Evolutionary conservation across 2,113 vertebrate species (phyloP).

Genomic region (Nansenia antarctica): DNA sequence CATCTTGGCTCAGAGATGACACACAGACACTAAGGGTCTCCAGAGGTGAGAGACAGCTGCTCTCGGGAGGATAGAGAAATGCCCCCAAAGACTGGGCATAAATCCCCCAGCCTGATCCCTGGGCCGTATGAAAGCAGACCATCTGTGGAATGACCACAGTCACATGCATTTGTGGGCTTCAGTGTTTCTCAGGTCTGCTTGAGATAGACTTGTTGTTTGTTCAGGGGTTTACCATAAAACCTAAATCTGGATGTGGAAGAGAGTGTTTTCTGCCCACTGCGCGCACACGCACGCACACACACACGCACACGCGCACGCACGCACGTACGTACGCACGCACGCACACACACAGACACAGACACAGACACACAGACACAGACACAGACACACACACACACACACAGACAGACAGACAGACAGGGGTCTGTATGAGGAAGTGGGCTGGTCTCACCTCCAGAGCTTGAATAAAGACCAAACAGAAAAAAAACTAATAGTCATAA

Average conservation of each 20-base stretch:
- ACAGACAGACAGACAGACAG: constrained; percentile 5
- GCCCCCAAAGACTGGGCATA: constrained; percentile 40
- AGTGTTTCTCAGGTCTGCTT: no score
- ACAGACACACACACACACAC: constrained; percentile 21
- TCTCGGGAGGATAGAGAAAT: constrained; percentile 57
- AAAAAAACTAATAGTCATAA: no score
- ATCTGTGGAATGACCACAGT: constrained; percentile 56
- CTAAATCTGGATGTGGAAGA: constrained; percentile 7
- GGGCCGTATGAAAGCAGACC: constrained; percentile 42
- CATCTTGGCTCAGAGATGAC: constrained; percentile 34
- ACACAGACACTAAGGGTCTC: constrained; percentile 59
- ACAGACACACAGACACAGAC: background rate
- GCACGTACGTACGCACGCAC: background rate
- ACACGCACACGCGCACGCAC: background rate
- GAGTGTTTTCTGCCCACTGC: background rate
- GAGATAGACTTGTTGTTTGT: constrained; percentile 40
- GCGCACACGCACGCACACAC: background rate
- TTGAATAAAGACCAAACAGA: constrained; percentile 45
- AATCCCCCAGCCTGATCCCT: constrained; percentile 30
- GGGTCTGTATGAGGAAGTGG: constrained; percentile 52
- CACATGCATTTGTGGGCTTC: constrained; percentile 59
- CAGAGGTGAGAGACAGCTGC: constrained; percentile 51
- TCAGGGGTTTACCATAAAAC: constrained; percentile 41
- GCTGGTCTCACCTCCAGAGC: constrained; percentile 44
- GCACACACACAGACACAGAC: constrained; percentile 2